A percentile compares a stretch with the other conserved stretches of the same genome.
Conservation (phyloP, 2,888 invertebrate species). For the Heliconius erato region DNA sequence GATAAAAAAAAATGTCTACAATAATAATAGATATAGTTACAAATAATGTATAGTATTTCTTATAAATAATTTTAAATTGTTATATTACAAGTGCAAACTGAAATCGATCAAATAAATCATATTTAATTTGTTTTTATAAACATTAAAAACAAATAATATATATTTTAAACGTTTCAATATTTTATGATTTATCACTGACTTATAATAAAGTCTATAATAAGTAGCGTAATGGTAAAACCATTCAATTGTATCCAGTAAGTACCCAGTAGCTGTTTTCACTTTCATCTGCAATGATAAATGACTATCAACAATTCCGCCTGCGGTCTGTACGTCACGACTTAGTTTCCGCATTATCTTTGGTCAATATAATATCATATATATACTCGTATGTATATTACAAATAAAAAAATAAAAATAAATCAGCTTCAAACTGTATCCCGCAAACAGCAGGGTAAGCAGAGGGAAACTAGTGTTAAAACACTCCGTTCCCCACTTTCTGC, state of each 20-base stretch:
- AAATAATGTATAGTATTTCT: no score
- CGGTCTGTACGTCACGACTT: conserved; percentile 74
- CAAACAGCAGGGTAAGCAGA: no score
- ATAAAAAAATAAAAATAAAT: no score
- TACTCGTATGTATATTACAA: no score
- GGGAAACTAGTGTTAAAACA: no score
- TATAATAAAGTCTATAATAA: conserved; percentile 41
- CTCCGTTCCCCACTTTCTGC: no score
- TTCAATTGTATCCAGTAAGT: conserved; percentile 58
- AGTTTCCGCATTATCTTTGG: conserved; percentile 71
- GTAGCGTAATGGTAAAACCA: conserved; percentile 59
- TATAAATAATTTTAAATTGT: no score
- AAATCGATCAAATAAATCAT: background rate
- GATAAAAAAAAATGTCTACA: no score
- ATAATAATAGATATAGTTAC: no score
- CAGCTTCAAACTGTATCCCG: no score
- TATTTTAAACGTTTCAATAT: background rate
- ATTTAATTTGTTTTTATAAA: background rate
- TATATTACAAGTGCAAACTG: no score
- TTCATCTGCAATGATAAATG: conserved; percentile 74
- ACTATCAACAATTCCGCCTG: conserved; percentile 74
- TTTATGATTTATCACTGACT: conserved; percentile 25
- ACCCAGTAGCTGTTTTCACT: conserved; percentile 76
- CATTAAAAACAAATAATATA: background rate
- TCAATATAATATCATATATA: conserved; percentile 57